Percentiles rank a stretch among this genome's conserved stretches.
Evolutionary conservation across 2,113 vertebrate species (phyloP).

Genomic region (Falco punctatus): DNA sequence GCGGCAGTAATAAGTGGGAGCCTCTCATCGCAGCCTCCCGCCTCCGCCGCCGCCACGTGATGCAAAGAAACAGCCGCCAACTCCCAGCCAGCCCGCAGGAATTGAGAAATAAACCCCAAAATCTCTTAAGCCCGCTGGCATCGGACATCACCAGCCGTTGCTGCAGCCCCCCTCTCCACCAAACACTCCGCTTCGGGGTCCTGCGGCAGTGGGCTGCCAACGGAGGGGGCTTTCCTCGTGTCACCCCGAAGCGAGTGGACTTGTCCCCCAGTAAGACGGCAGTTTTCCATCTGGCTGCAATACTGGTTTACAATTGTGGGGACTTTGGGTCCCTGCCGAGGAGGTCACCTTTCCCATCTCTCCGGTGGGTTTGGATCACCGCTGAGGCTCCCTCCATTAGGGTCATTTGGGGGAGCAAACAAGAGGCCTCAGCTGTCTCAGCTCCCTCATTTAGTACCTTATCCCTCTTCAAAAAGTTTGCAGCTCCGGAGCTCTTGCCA

Average conservation of each 20-base stretch:
- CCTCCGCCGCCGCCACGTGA: constrained; percentile 17
- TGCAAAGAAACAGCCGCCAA: neutral
- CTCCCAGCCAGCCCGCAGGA: neutral
- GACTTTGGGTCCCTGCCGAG: neutral
- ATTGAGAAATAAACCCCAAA: neutral
- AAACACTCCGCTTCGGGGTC: neutral
- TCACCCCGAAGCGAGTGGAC: neutral
- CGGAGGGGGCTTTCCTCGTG: neutral
- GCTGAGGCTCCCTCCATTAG: neutral
- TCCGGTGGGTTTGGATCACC: neutral
- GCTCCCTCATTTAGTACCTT: neutral
- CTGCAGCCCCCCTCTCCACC: accelerated
- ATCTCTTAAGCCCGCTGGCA: neutral
- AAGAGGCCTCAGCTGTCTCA: neutral
- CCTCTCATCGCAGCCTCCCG: neutral
- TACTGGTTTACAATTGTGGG: neutral
- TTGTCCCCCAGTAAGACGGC: neutral
- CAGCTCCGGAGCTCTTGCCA: neutral
- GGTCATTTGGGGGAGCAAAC: neutral
- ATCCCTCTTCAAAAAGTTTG: neutral
- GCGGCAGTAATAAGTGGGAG: neutral
- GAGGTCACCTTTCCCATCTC: neutral
- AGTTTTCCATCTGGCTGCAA: neutral
- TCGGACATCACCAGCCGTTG: accelerated
- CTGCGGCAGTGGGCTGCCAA: accelerated